Evolutionary conservation across 2,113 vertebrate genomes (phyloP), one percentile per base, ranked within the genome.

Genomic region (Toxotes chatareus): DNA sequence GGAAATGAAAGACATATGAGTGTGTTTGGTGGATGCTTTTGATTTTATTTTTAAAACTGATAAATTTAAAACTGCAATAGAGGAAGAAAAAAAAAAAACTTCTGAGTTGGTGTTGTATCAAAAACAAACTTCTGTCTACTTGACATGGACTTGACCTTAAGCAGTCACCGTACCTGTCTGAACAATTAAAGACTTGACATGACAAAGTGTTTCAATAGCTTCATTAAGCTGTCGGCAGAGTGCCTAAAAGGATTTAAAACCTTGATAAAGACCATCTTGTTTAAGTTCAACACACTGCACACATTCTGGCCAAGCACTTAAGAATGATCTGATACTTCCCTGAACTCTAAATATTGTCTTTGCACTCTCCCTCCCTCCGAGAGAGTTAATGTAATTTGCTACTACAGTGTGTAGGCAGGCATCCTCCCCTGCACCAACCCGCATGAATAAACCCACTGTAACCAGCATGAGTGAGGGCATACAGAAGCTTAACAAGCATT

Each of bases 221-320:
- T 80, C 27, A 71, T 82, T 68, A 62, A 84, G 70, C 65, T 79
- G 71, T 86, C 64, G 82, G 65, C 32, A 32, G 42, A 51, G 16
- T 9, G 27, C 66, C n/a, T 23, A 19, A 40, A 49, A 71, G 34
- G 34, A 44, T 79, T 72, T 76, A 0, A 44, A 31, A 59, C 64
- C 75, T 21, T 14, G 60, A 88, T 86, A 80, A 84, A 60, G 55
- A 38, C 44, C 49, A 38, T 67, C 57, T 77, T 85, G 84, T 79
- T 85, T 72, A 74, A 81, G 56, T 57, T 71, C 31, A 83, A 47
- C 23, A n/a, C 19, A 51, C 53, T 61, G 64, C 60, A 64, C 40
- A 59, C 49, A 63, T 63, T 68, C 16, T 51, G 40, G 49, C 53
- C 69, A 13, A 69, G 64, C 81, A 85, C 79, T 84, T 68, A 60